Percentiles rank a stretch among this genome's conserved stretches.
Conservation (phyloP, 1,140 invertebrate species). For the Danaus plexippus region DNA sequence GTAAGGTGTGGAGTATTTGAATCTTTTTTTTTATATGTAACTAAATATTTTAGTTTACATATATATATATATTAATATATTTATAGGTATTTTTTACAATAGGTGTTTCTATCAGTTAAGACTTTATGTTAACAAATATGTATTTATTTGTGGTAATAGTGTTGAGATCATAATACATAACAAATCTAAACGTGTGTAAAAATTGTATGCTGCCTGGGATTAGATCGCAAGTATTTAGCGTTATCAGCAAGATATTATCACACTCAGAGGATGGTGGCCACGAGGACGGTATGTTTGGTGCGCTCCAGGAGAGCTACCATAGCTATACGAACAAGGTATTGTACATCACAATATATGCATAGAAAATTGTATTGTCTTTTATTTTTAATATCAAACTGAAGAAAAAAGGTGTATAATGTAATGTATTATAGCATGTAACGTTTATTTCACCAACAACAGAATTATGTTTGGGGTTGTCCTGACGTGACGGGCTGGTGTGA, state of each 20-base stretch:
- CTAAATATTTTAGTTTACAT: no score
- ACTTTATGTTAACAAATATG: no score
- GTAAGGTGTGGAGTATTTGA: no score
- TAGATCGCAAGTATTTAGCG: constrained; percentile 93
- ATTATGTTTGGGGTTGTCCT: constrained; percentile 47
- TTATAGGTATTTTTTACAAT: no score
- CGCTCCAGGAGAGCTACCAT: constrained; percentile 52
- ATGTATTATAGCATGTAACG: background rate
- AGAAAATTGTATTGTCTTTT: background rate
- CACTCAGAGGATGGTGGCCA: constrained; percentile 86
- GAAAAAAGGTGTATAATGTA: no score
- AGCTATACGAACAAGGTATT: constrained; percentile 47
- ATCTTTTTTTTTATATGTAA: no score
- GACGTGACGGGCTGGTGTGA: constrained; percentile 81
- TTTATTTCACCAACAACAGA: constrained; percentile 30
- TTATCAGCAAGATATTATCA: constrained; percentile 96
- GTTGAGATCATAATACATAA: no score
- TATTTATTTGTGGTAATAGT: no score
- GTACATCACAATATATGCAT: no score
- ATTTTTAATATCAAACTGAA: no score
- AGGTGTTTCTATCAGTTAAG: no score
- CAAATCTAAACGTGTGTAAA: constrained; percentile 13
- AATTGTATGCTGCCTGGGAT: constrained; percentile 44
- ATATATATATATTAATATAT: no score
- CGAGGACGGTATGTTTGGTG: constrained; percentile 73